Conservation (phyloP, 2,797 vertebrate species). For the Periophthalmus magnuspinnatus region DNA sequence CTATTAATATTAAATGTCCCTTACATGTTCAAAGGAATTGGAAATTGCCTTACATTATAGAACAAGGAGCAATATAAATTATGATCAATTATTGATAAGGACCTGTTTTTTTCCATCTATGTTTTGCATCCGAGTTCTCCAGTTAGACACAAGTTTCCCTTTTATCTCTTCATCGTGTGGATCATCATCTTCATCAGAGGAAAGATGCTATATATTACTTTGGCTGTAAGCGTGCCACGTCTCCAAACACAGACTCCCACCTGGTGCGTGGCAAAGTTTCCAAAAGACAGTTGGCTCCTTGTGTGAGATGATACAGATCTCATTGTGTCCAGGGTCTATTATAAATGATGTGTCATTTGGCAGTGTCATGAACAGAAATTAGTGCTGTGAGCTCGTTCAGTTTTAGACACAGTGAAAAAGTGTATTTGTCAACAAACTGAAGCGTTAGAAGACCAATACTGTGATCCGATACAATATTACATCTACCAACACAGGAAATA, state of each 20-base stretch:
- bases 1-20: conserved; percentile 9
- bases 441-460: neutral
- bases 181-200: neutral
- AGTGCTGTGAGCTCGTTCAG: conserved; percentile 2
- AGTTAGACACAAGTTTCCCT: conserved; percentile 5
- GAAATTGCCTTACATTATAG: conserved; percentile 23
- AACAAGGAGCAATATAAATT: conserved; percentile 18
- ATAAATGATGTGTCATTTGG: conserved; percentile 39
- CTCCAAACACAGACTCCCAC: conserved; percentile 18
- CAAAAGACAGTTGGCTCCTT: conserved; percentile 28
- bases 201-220: conserved; percentile 20
- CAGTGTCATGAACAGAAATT: neutral
- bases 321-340: conserved; percentile 24
- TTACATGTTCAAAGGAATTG: conserved; percentile 34
- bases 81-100: conserved; percentile 18
- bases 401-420: conserved; percentile 8
- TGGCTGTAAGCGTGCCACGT: conserved; percentile 8
- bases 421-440: conserved; percentile 2
- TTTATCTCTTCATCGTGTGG: conserved; percentile 18
- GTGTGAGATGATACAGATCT: conserved; percentile 31
- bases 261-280: conserved; percentile 17
- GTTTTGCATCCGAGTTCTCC: conserved; percentile 15
- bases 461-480: neutral
- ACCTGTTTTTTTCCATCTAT: conserved; percentile 27
- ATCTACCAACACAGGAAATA: neutral